phyloP scores from a whole-genome alignment of 2,888 invertebrate genomes.

The Pristionchus entomophagus region DNA sequence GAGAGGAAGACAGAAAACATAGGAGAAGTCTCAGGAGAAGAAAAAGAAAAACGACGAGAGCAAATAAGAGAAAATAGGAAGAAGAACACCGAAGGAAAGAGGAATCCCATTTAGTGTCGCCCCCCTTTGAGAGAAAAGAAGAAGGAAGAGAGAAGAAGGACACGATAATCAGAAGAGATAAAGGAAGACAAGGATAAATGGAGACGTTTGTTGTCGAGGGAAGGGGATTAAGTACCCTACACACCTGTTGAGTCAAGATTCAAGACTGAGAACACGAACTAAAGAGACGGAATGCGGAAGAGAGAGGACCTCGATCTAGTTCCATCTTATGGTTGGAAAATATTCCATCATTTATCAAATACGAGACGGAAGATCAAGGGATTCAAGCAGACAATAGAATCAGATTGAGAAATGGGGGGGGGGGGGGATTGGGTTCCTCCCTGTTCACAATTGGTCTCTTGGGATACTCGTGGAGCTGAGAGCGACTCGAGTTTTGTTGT shows the following conservation, averaged over 20 bases:
- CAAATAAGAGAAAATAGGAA: not conserved
- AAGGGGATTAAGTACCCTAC: not conserved
- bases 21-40: not conserved
- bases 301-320: not conserved
- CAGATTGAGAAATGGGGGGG: not conserved
- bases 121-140: not conserved
- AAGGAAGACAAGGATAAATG: constrained; percentile 19
- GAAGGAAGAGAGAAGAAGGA: not conserved
- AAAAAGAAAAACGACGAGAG: not conserved
- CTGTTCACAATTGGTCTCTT: not conserved
- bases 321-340: too few species aligned
- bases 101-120: constrained; percentile 19
- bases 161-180: not conserved
- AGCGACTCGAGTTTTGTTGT: not conserved
- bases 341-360: too few species aligned
- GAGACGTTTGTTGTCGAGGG: not conserved
- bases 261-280: not conserved
- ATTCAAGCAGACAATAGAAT: not conserved
- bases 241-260: constrained; percentile 21
- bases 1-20: not conserved
- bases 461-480: not conserved
- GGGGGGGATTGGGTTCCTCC: not conserved
- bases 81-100: constrained; percentile 1
- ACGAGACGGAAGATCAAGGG: too few species aligned
- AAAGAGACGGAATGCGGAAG: not conserved